Evolutionary conservation across 2,888 invertebrate genomes (phyloP).

Genomic region (Acronicta leporina): DNA sequence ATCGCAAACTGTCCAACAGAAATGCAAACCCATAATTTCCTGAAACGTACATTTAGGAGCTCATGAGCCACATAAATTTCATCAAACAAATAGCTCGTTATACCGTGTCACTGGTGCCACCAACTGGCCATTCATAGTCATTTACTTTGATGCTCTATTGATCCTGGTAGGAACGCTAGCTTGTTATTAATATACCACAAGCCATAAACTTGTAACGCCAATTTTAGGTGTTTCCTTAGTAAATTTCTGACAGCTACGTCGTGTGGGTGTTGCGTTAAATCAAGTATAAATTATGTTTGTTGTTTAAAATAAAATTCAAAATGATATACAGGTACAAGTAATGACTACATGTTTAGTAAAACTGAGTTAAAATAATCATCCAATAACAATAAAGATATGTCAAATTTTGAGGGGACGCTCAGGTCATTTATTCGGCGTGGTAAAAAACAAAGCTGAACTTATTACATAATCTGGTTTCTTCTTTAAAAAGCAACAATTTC

Average conservation of each 20-base stretch:
- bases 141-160: conserved; percentile 80
- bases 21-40: conserved; percentile 53
- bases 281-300: background rate
- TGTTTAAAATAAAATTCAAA: background rate
- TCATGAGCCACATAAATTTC: conserved; percentile 58
- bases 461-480: no score
- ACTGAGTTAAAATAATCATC: no score
- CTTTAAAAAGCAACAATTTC: no score
- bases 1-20: conserved; percentile 43
- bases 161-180: conserved; percentile 70
- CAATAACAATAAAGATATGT: no score
- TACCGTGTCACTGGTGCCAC: conserved; percentile 48
- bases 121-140: conserved; percentile 76
- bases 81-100: conserved; percentile 60
- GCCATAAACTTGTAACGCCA: conserved; percentile 59
- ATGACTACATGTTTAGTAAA: no score
- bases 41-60: conserved; percentile 50
- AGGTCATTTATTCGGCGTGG: no score
- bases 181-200: conserved; percentile 64
- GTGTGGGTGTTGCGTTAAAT: background rate
- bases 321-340: no score
- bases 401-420: no score
- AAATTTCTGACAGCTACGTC: conserved; percentile 11
- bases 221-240: conserved; percentile 47
- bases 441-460: no score